Evolutionary conservation across 2,797 vertebrate genomes (phyloP), one percentile per base, ranked within the genome.

Genomic region (Xenentodon cancila): DNA sequence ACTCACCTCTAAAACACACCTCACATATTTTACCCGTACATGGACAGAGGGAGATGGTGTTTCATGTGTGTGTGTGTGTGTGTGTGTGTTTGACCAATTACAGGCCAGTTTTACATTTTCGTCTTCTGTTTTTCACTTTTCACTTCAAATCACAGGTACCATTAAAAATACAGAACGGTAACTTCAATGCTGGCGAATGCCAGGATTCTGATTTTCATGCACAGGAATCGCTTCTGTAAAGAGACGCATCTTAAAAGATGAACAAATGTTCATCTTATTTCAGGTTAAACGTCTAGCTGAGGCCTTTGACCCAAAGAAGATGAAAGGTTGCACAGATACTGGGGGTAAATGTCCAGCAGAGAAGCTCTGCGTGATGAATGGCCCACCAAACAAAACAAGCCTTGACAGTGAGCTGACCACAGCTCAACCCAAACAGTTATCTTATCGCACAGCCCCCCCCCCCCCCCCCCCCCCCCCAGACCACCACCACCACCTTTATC

Each of bases 11-110:
- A 44, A 62, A 78, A 77, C 62, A 76, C 75, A 85, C 72, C 75
- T 80, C 68, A 61, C 80, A 86, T 87, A 84, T 51, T 84, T 89
- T 25, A 70, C 16, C 84, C 75, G 3, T 82, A 87, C 71, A 84
- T 77, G 73, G 85, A 53, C 45, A 21, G 16, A 58, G 15, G 21
- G 54, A 71, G 56, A 58, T 2, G 20, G 22, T 63, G 71, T 70
- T 55, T 71, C 51, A 53, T 63, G 49, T 34, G 53, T 65, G 7
- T 70, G 21, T 30, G 44, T 75, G 20, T 78, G 64, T 59, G 37
- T 75, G 43, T 59, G 49, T 3, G 19, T 21, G 19, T 22, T 17
- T 32, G 18, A 37, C 75, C 22, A 63, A 56, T 19, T 20, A 5
- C 51, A 55, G 18, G 34, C 2, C 1, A 1, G 16, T 62, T 77